A percentile compares a stretch with the other conserved stretches of the same genome.
Conservation (phyloP, 2,113 vertebrate genomes). For the Fregata magnificens region DNA sequence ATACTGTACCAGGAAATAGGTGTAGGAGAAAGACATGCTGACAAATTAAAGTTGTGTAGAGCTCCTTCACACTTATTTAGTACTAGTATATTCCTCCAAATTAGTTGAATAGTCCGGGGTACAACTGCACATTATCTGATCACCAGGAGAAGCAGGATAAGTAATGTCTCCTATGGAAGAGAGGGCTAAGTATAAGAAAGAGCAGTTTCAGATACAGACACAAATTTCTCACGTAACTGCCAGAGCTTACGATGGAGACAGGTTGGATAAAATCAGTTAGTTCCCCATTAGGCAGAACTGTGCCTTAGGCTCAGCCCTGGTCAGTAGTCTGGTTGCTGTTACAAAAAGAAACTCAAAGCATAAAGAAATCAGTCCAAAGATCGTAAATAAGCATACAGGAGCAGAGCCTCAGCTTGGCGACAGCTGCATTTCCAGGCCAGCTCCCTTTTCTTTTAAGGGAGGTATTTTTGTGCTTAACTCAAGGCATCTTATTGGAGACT, state of each 20-base stretch:
- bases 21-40: not conserved
- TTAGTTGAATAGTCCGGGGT: not conserved
- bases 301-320: not conserved
- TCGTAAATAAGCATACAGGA: not conserved
- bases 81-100: not conserved
- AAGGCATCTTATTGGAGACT: not conserved
- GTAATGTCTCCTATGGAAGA: not conserved
- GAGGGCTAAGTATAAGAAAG: not conserved
- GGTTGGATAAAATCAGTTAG: not conserved
- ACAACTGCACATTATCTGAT: not conserved
- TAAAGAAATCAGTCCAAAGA: not conserved
- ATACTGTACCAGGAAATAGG: not conserved
- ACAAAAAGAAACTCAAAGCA: not conserved
- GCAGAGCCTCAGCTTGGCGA: not conserved
- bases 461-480: not conserved
- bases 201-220: not conserved
- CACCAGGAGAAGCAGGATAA: not conserved
- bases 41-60: not conserved
- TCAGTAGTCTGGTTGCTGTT: not conserved
- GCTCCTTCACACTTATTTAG: fast-evolving
- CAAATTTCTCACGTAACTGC: not conserved
- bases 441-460: not conserved
- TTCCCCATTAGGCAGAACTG: not conserved
- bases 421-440: not conserved
- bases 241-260: not conserved